Percentiles rank a stretch among this genome's conserved stretches.
Conservation (phyloP, 2,888 invertebrate species). For the Prosapia bicincta region DNA sequence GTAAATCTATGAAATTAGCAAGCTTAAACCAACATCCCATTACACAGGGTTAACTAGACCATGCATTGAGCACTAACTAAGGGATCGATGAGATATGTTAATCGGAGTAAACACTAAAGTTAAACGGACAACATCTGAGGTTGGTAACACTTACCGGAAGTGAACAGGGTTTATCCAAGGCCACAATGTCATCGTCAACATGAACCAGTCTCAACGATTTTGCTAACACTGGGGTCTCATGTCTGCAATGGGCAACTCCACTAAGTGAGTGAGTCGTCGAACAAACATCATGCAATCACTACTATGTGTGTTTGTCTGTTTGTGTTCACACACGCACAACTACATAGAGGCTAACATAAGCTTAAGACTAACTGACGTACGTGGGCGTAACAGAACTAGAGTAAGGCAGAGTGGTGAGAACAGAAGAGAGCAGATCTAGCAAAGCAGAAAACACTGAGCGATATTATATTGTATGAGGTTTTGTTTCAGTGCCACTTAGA, state of each 20-base stretch:
- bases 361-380: too few relatives aligned
- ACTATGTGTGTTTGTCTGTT: not conserved
- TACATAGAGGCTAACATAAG: too few relatives aligned
- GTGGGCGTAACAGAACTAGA: not conserved
- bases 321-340: not conserved
- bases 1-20: too few relatives aligned
- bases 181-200: constrained; percentile 79
- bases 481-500: too few relatives aligned
- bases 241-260: constrained; percentile 54
- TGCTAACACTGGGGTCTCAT: constrained; percentile 83
- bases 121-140: not conserved
- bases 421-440: too few relatives aligned
- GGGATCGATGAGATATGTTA: not conserved
- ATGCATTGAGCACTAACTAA: not conserved
- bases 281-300: not conserved
- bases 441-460: too few relatives aligned
- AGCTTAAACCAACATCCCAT: too few relatives aligned
- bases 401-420: too few relatives aligned
- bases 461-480: too few relatives aligned
- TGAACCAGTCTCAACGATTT: constrained; percentile 76
- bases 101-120: not conserved
- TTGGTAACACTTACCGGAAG: constrained; percentile 69
- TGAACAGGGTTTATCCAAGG: constrained; percentile 87
- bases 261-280: not conserved
- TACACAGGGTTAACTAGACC: not conserved